These are phyloP conservation scores for Xestia c-nigrum DNA, from an alignment of 2,888 invertebrate genomes.

Conservation along the genomic window DNA sequence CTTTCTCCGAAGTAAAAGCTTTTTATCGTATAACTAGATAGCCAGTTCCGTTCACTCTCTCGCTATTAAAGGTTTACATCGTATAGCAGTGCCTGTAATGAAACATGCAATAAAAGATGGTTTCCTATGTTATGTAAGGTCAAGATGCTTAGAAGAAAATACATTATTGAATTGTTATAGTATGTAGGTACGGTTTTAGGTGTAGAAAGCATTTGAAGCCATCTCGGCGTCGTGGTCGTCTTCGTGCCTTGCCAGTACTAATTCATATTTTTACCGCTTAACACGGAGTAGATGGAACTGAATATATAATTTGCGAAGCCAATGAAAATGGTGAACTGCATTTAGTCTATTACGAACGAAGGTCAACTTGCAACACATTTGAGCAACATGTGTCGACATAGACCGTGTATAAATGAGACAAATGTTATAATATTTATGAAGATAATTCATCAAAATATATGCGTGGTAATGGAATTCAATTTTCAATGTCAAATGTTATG, in stretches of 20 bases:
- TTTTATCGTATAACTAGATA: slow-evolving; percentile 35
- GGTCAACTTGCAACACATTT: slow-evolving; percentile 43
- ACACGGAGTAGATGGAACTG: neutral
- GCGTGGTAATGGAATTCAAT: neutral
- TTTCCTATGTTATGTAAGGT: slow-evolving; percentile 27
- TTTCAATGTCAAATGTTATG: slow-evolving; percentile 2
- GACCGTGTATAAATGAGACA: slow-evolving; percentile 4
- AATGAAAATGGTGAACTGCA: slow-evolving; percentile 18
- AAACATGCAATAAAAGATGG: slow-evolving; percentile 11
- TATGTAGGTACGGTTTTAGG: neutral
- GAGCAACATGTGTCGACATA: slow-evolving; percentile 25
- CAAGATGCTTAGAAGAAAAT: neutral
- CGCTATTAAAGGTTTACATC: slow-evolving; percentile 33
- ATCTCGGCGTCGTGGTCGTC: neutral
- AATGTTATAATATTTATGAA: slow-evolving; percentile 21
- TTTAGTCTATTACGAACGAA: slow-evolving; percentile 25
- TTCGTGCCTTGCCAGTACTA: neutral
- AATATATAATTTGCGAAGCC: slow-evolving; percentile 16
- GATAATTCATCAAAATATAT: neutral
- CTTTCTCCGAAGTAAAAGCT: slow-evolving; percentile 60
- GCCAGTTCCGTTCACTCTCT: slow-evolving; percentile 60
- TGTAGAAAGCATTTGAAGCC: neutral
- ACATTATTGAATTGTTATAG: neutral
- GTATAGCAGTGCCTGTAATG: neutral
- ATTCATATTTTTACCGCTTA: slow-evolving; percentile 6